These are phyloP conservation scores for Electrona antarctica DNA, from an alignment of 2,113 vertebrate genomes.

Conservation along the genomic window DNA sequence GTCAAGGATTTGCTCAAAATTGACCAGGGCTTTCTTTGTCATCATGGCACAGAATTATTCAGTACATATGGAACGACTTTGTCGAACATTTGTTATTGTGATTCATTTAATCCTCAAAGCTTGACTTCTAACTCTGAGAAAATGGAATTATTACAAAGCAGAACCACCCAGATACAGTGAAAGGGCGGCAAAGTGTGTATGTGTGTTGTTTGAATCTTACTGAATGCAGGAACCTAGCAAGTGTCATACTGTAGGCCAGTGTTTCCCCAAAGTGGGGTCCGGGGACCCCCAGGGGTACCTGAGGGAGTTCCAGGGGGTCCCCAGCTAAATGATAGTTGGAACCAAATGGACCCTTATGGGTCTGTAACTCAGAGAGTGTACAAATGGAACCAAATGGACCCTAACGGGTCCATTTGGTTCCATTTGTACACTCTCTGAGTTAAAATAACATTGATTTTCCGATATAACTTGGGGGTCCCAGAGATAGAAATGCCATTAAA, in stretches of 20 bases:
- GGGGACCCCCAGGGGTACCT: too few relatives aligned
- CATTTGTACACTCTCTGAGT: too few relatives aligned
- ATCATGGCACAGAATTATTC: slow-evolving; percentile 27
- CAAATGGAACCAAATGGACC: too few relatives aligned
- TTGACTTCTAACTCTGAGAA: slow-evolving; percentile 39
- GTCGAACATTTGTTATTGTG: slow-evolving; percentile 31
- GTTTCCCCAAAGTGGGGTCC: too few relatives aligned
- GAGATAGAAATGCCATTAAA: too few relatives aligned
- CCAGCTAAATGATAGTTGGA: too few relatives aligned
- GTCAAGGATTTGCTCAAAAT: slow-evolving; percentile 36
- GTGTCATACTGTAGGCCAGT: slow-evolving; percentile 55
- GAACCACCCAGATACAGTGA: neutral
- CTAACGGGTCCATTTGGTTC: too few relatives aligned
- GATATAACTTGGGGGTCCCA: too few relatives aligned
- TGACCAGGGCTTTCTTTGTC: slow-evolving; percentile 34
- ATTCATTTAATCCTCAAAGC: slow-evolving; percentile 56
- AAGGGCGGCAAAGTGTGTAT: slow-evolving; percentile 48
- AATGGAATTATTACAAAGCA: slow-evolving; percentile 41
- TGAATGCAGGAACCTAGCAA: slow-evolving; percentile 52
- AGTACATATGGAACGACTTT: slow-evolving; percentile 32
- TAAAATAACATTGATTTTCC: too few relatives aligned
- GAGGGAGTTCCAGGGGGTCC: too few relatives aligned
- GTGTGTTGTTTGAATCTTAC: slow-evolving; percentile 35
- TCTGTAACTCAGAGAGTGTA: too few relatives aligned
- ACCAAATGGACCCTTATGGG: too few relatives aligned